A percentile compares a stretch with the other conserved stretches of the same genome.
These are phyloP conservation scores for Idaea dimidiata DNA, from an alignment of 2,888 invertebrate species.

Conservation along the genomic window DNA sequence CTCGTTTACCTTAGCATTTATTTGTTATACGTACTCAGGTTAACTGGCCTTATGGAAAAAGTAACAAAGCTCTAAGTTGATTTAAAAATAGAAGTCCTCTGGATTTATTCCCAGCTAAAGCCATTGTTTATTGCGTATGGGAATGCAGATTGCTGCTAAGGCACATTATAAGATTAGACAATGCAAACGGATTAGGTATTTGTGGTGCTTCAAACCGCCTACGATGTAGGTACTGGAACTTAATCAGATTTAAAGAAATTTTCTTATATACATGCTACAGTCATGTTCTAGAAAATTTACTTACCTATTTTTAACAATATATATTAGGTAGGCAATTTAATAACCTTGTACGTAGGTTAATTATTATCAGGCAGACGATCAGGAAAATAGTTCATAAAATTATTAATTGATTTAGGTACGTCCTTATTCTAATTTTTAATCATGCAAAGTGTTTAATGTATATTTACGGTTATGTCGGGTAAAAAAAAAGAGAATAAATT, in stretches of 20 bases:
- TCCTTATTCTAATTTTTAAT: not conserved
- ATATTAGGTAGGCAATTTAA: not conserved
- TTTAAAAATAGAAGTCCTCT: not conserved
- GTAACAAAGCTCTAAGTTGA: not conserved
- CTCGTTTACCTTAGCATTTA: constrained; percentile 9
- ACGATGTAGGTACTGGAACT: constrained; percentile 45
- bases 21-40: not conserved
- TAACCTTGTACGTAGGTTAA: not conserved
- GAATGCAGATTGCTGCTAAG: constrained; percentile 54
- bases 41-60: not conserved
- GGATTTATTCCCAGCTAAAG: not conserved
- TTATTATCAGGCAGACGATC: not conserved
- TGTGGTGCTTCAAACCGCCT: constrained; percentile 72
- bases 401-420: not conserved
- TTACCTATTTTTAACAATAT: not conserved
- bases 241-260: constrained; percentile 56
- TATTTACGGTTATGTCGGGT: no score
- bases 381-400: not conserved
- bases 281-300: not conserved
- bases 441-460: no score
- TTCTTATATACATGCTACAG: constrained; percentile 29
- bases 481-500: no score
- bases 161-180: constrained; percentile 77
- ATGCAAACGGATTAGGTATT: constrained; percentile 75
- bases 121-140: constrained; percentile 6